Conservation (phyloP, 2,888 invertebrate genomes). For the Megamerina dolium region DNA sequence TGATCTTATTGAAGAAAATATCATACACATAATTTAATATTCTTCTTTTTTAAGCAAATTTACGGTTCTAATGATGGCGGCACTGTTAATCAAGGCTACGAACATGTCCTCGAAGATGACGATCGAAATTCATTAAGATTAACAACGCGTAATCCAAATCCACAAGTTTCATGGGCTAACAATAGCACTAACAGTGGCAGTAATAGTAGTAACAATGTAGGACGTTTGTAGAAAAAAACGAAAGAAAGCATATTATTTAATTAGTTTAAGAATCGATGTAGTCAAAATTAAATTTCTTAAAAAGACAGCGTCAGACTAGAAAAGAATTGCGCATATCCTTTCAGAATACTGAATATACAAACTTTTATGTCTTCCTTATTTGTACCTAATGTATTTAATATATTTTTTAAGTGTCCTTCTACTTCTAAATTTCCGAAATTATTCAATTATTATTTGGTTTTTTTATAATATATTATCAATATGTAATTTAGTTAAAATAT, state of each 20-base stretch:
- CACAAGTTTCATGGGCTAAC: constrained; percentile 55
- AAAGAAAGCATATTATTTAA: background rate
- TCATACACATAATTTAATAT: no score
- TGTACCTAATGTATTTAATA: no score
- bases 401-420: no score
- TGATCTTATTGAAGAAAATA: no score
- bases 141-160: constrained; percentile 58
- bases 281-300: background rate
- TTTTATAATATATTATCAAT: no score
- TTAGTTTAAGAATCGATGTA: background rate
- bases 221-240: constrained; percentile 35
- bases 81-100: constrained; percentile 72
- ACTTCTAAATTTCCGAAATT: no score
- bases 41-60: constrained; percentile 26
- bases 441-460: no score
- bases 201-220: constrained; percentile 44
- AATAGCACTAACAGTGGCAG: constrained; percentile 30
- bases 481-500: background rate
- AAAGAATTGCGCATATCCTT: no score
- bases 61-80: constrained; percentile 56
- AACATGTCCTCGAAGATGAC: constrained; percentile 62
- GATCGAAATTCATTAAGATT: constrained; percentile 68
- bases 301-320: no score
- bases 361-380: no score
- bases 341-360: no score